These are phyloP conservation scores for Neodontobutis hainanensis DNA, from an alignment of 2,113 vertebrate species.

Conservation along the genomic window DNA sequence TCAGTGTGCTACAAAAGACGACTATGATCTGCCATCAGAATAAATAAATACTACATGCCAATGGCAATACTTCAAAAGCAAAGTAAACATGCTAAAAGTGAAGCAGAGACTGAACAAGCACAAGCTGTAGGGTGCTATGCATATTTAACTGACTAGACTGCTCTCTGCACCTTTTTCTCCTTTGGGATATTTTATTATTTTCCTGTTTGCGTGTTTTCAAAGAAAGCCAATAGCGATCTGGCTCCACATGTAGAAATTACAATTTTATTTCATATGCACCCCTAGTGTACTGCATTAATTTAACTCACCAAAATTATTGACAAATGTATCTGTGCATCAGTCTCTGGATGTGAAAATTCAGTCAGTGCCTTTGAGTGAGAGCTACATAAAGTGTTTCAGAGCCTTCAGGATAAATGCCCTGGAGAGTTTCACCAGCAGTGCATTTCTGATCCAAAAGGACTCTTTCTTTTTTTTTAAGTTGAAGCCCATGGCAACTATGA, in stretches of 20 bases:
- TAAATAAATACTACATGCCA: background rate
- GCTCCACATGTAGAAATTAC: background rate
- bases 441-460: conserved; percentile 39
- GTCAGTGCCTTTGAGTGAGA: background rate
- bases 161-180: conserved; percentile 5
- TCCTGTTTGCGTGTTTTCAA: background rate
- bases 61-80: background rate
- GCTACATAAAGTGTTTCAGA: conserved; percentile 22
- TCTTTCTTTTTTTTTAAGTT: conserved; percentile 34
- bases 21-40: background rate
- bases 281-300: background rate
- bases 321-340: background rate
- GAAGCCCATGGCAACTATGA: conserved; percentile 59
- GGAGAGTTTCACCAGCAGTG: conserved; percentile 48
- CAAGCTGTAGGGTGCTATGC: background rate
- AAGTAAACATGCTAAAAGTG: background rate
- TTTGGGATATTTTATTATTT: conserved; percentile 8
- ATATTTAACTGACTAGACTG: background rate
- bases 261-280: background rate
- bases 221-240: background rate
- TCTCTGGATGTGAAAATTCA: conserved; percentile 1
- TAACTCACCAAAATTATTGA: background rate
- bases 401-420: conserved; percentile 50
- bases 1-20: background rate
- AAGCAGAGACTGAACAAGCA: background rate